phyloP scores from a whole-genome alignment of 2,888 invertebrate genomes.

The Ischnus inquisitorius region DNA sequence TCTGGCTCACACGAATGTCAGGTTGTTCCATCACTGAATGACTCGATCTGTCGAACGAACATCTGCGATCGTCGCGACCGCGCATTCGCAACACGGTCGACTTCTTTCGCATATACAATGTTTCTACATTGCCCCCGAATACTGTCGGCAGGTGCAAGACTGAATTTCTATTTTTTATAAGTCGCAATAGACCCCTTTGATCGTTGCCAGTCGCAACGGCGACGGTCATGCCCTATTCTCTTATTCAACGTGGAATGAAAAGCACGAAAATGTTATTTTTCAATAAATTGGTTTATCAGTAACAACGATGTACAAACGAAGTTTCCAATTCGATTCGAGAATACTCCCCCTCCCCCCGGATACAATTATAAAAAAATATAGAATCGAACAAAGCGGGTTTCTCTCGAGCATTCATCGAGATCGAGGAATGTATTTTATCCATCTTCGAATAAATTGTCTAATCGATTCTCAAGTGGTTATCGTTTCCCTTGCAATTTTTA shows the following conservation, averaged over 20 bases:
- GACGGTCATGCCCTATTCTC: neutral
- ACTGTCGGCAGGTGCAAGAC: slow-evolving; percentile 20
- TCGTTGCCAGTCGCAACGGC: neutral
- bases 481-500: slow-evolving; percentile 26
- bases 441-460: slow-evolving; percentile 56
- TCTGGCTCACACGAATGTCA: slow-evolving; percentile 94
- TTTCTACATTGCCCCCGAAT: slow-evolving; percentile 17
- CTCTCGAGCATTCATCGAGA: slow-evolving; percentile 48
- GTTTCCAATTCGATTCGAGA: slow-evolving; percentile 45
- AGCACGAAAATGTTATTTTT: slow-evolving; percentile 36
- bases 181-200: neutral
- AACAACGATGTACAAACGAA: slow-evolving; percentile 57
- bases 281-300: slow-evolving; percentile 64
- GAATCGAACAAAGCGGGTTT: slow-evolving; percentile 45
- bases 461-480: slow-evolving; percentile 35
- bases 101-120: neutral
- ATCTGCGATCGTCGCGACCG: neutral
- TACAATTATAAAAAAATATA: slow-evolving; percentile 70
- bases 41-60: neutral
- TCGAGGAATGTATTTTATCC: slow-evolving; percentile 4
- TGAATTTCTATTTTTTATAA: slow-evolving; percentile 55
- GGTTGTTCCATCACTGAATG: slow-evolving; percentile 96
- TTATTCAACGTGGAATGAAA: slow-evolving; percentile 26
- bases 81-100: too few relatives aligned
- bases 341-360: slow-evolving; percentile 13